These are phyloP conservation scores for Salvelinus namaycush DNA, from an alignment of 2,113 vertebrate genomes.

Conservation along the genomic window DNA sequence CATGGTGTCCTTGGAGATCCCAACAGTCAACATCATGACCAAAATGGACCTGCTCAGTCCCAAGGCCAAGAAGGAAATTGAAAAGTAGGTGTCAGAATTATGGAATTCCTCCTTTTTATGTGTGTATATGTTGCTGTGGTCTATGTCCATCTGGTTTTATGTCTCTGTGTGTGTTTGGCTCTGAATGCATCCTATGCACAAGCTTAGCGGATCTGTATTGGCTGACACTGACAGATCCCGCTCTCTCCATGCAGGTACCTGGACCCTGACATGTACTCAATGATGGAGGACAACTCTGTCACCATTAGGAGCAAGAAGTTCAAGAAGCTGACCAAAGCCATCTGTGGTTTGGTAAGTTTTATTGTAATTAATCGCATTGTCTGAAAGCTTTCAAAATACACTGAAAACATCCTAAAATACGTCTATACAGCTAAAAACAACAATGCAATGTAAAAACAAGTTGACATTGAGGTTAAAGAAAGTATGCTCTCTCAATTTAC, in stretches of 20 bases:
- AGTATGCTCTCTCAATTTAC: too few species aligned
- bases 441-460: too few species aligned
- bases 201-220: not conserved
- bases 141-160: not conserved
- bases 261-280: slow-evolving; percentile 96
- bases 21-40: slow-evolving; percentile 96
- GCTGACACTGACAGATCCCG: not conserved
- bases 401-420: too few species aligned
- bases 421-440: too few species aligned
- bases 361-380: too few species aligned
- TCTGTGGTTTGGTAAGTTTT: slow-evolving; percentile 88
- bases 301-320: slow-evolving; percentile 87
- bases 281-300: slow-evolving; percentile 86
- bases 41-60: slow-evolving; percentile 97
- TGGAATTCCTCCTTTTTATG: not conserved
- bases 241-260: slow-evolving; percentile 79
- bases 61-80: slow-evolving; percentile 94
- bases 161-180: not conserved
- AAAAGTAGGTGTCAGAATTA: slow-evolving; percentile 83
- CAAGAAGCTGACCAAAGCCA: slow-evolving; percentile 89
- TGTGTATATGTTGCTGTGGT: not conserved
- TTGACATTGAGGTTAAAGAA: too few species aligned
- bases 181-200: not conserved
- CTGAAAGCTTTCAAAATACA: too few species aligned
- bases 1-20: slow-evolving; percentile 93